Percentiles rank a stretch among this genome's conserved stretches.
These are phyloP conservation scores for Corvus moneduloides DNA, from an alignment of 2,113 vertebrate genomes.

Conservation along the genomic window DNA sequence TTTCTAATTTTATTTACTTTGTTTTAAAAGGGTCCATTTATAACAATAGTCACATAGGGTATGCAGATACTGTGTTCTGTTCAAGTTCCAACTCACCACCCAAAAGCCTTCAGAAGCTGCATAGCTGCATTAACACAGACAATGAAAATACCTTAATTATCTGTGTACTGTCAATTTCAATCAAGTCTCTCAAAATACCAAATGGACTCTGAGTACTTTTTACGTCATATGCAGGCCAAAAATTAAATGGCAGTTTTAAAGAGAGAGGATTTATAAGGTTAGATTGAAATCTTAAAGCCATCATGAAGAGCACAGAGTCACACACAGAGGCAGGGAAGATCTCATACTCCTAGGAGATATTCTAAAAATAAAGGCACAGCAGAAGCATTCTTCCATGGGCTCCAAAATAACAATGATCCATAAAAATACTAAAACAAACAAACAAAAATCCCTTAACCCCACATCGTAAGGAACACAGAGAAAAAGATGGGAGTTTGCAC, in stretches of 20 bases:
- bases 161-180: background rate
- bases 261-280: background rate
- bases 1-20: background rate
- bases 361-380: background rate
- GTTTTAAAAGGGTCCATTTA: background rate
- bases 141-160: background rate
- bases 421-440: background rate
- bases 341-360: background rate
- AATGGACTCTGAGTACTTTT: background rate
- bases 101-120: background rate
- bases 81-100: background rate
- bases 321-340: background rate
- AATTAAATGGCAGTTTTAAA: background rate
- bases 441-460: background rate
- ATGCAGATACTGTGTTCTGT: background rate
- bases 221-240: background rate
- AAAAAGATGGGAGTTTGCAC: background rate
- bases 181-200: background rate
- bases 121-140: background rate
- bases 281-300: background rate
- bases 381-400: background rate
- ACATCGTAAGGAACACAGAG: background rate
- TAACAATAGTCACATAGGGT: background rate
- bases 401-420: background rate
- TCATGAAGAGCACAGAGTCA: background rate